Evolutionary conservation across 1,140 invertebrate genomes (phyloP).

Genomic region (Harpegnathos saltator): DNA sequence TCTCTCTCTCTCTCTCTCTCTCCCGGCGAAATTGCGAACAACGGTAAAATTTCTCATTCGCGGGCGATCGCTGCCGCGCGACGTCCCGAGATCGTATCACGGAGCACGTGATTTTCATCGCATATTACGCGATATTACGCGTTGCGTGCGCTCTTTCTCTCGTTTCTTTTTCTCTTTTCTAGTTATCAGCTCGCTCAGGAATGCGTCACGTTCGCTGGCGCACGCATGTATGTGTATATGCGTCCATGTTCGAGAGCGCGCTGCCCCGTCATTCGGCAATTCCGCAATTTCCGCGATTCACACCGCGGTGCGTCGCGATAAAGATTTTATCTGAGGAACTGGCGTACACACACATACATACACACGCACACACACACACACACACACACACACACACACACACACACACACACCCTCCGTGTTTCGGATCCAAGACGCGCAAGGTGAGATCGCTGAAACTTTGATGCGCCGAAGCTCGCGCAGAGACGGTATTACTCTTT

Average conservation of each 20-base stretch:
- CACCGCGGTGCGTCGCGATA: slow-evolving; percentile 54
- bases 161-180: too few relatives aligned
- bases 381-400: too few relatives aligned
- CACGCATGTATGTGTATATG: too few relatives aligned
- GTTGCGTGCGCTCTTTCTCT: background rate
- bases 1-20: too few relatives aligned
- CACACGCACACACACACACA: too few relatives aligned
- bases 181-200: background rate
- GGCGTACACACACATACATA: slow-evolving; percentile 12
- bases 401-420: background rate
- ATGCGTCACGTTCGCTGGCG: background rate
- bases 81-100: background rate
- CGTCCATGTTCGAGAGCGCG: background rate
- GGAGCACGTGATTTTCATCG: background rate
- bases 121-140: background rate
- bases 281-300: slow-evolving; percentile 45
- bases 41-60: background rate
- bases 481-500: slow-evolving; percentile 58
- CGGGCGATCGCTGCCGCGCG: background rate
- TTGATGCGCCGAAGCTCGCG: slow-evolving; percentile 56
- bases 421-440: slow-evolving; percentile 55
- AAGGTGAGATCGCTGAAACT: slow-evolving; percentile 57
- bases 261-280: background rate
- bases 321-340: slow-evolving; percentile 73
- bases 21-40: background rate